phyloP scores from a whole-genome alignment of 2,888 invertebrate genomes.

The Drosophila subquinaria region DNA sequence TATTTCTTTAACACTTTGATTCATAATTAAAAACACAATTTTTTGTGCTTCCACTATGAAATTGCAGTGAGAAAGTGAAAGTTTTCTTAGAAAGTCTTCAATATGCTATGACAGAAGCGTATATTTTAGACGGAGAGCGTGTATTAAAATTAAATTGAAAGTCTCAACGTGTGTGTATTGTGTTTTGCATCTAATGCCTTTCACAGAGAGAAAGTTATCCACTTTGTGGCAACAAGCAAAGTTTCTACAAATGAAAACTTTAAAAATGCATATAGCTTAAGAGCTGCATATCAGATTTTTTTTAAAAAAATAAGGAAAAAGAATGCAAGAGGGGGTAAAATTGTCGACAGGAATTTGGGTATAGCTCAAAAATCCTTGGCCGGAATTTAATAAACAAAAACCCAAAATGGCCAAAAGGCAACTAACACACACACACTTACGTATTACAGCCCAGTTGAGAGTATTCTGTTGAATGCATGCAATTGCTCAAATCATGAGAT shows the following conservation, averaged over 20 bases:
- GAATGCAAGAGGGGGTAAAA: background rate
- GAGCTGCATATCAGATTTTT: slow-evolving; percentile 25
- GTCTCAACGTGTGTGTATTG: background rate
- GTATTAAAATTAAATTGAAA: slow-evolving; percentile 1
- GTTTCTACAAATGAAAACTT: slow-evolving; percentile 48
- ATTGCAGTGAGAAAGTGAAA: background rate
- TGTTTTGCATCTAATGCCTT: background rate
- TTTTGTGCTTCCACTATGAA: background rate
- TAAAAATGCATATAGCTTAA: slow-evolving; percentile 50
- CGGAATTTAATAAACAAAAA: slow-evolving; percentile 69
- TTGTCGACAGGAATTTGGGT: slow-evolving; percentile 33
- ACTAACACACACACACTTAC: slow-evolving; percentile 5
- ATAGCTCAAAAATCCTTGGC: slow-evolving; percentile 31
- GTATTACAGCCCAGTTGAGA: slow-evolving; percentile 21
- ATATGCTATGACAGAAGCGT: background rate
- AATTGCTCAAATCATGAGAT: slow-evolving; percentile 49
- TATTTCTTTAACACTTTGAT: background rate
- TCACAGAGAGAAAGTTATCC: slow-evolving; percentile 15
- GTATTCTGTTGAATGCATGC: slow-evolving; percentile 34
- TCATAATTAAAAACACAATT: background rate
- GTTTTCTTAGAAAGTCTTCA: background rate
- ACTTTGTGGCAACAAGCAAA: slow-evolving; percentile 34
- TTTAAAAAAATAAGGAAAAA: background rate
- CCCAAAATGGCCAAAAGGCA: slow-evolving; percentile 47
- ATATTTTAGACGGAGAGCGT: background rate